Conservation (phyloP, 2,888 invertebrate species). For the Epistrophe eligans region DNA sequence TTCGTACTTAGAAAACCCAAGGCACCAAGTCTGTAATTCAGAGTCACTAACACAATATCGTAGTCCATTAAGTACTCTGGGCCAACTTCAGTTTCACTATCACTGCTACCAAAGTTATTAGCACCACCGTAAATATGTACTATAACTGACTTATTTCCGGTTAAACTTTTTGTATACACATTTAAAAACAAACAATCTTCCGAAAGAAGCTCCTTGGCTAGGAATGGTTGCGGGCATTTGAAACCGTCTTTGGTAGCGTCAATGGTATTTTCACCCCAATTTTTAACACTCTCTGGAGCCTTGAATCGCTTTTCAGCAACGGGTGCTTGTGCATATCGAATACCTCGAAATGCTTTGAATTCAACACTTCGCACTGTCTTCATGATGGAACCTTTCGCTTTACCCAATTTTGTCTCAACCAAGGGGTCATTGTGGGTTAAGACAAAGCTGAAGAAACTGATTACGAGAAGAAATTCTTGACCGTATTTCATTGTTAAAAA, state of each 20-base stretch:
- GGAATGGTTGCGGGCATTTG: slow-evolving; percentile 80
- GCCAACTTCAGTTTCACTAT: slow-evolving; percentile 78
- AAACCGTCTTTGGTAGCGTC: slow-evolving; percentile 84
- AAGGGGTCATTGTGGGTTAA: slow-evolving; percentile 42
- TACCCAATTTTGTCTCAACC: slow-evolving; percentile 80
- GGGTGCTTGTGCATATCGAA: slow-evolving; percentile 84
- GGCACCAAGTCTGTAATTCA: slow-evolving; percentile 81
- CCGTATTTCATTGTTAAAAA: not conserved
- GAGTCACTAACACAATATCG: slow-evolving; percentile 80
- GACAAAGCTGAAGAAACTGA: not conserved
- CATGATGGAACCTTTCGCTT: slow-evolving; percentile 83
- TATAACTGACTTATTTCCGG: slow-evolving; percentile 77
- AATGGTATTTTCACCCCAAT: slow-evolving; percentile 81
- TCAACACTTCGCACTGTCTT: slow-evolving; percentile 81
- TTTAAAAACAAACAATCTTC: slow-evolving; percentile 89
- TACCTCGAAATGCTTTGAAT: slow-evolving; percentile 84
- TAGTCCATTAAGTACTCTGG: slow-evolving; percentile 81
- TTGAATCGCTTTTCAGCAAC: slow-evolving; percentile 83
- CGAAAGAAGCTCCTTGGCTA: slow-evolving; percentile 80
- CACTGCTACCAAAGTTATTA: slow-evolving; percentile 79
- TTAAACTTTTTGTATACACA: slow-evolving; percentile 84
- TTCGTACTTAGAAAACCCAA: slow-evolving; percentile 86
- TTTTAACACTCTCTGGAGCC: slow-evolving; percentile 79
- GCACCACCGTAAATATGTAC: slow-evolving; percentile 81
- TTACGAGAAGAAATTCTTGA: not conserved